These are phyloP conservation scores for Scaptodrosophila lebanonensis DNA, from an alignment of 1,140 invertebrate genomes.

Conservation along the genomic window DNA sequence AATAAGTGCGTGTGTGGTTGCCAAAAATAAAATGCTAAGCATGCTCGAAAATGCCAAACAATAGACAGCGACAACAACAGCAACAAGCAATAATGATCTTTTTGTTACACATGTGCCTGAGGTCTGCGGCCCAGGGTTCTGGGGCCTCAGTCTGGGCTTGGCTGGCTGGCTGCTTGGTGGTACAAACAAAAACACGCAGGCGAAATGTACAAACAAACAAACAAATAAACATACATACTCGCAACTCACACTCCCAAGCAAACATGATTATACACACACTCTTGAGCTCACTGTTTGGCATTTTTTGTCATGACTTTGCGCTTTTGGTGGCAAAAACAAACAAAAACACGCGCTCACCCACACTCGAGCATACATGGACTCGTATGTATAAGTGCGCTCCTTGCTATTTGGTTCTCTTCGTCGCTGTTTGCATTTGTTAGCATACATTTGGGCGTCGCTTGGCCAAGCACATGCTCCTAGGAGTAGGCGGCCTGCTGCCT, in stretches of 20 bases:
- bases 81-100: slow-evolving; percentile 57
- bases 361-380: too few relatives aligned
- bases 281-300: neutral
- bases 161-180: too few relatives aligned
- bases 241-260: slow-evolving; percentile 8
- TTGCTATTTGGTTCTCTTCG: slow-evolving; percentile 26
- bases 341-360: neutral
- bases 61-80: slow-evolving; percentile 46
- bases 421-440: slow-evolving; percentile 31
- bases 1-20: neutral
- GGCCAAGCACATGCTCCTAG: slow-evolving; percentile 3
- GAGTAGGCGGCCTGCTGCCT: neutral
- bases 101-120: slow-evolving; percentile 43
- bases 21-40: slow-evolving; percentile 52
- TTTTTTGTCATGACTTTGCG: slow-evolving; percentile 59
- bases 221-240: slow-evolving; percentile 26
- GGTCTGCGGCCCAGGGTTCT: too few relatives aligned
- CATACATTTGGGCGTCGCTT: slow-evolving; percentile 26
- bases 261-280: slow-evolving; percentile 9
- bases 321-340: slow-evolving; percentile 38
- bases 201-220: slow-evolving; percentile 40
- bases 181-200: slow-evolving; percentile 16
- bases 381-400: neutral
- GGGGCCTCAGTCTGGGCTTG: too few relatives aligned
- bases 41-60: slow-evolving; percentile 61